Conservation (phyloP, 2,888 invertebrate genomes). For the Tipula unca region DNA sequence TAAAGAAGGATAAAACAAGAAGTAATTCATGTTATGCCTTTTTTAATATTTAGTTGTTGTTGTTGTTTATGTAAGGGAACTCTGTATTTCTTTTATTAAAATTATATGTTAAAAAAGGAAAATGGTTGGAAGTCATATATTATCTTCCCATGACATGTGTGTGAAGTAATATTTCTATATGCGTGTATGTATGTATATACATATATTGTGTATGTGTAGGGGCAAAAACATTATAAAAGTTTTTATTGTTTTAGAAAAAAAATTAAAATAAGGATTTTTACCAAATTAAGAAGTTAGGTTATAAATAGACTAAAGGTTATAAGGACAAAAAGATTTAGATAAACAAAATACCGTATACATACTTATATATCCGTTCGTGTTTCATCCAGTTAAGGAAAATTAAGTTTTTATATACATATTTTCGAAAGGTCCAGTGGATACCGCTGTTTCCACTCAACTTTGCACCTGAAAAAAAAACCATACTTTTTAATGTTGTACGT, state of each 20-base stretch:
- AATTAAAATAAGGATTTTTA: neutral
- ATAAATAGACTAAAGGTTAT: constrained; percentile 4
- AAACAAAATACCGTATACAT: neutral
- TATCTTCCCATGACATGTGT: neutral
- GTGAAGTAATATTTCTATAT: neutral
- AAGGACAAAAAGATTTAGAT: neutral
- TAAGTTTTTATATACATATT: neutral
- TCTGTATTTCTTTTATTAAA: neutral
- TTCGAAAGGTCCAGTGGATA: neutral
- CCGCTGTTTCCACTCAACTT: neutral
- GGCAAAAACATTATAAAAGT: neutral
- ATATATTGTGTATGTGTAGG: too few species aligned
- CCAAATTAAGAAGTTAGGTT: neutral
- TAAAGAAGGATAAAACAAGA: neutral
- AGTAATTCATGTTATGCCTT: neutral
- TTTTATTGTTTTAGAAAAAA: neutral
- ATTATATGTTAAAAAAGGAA: neutral
- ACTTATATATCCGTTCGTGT: neutral
- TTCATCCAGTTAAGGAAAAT: neutral
- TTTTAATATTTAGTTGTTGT: neutral
- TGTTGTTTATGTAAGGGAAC: neutral
- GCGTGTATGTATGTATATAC: neutral
- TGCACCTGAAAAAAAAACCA: neutral
- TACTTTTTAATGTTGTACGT: neutral
- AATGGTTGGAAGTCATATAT: neutral